phyloP scores from a whole-genome alignment of 35 echinoderm and acorn worm species.

The Stichopus chloronotus region DNA sequence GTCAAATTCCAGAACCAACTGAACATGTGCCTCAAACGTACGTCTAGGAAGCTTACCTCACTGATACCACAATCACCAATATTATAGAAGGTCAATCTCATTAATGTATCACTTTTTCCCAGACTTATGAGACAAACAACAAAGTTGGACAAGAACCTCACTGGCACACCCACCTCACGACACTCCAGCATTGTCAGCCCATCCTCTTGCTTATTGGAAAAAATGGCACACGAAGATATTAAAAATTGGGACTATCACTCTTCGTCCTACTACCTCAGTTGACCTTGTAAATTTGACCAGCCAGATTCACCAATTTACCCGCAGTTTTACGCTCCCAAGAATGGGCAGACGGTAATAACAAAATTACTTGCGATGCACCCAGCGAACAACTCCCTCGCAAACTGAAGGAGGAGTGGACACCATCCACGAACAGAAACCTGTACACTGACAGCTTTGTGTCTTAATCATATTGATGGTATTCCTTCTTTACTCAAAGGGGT shows the following conservation, averaged over 20 bases:
- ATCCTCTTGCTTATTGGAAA: too few relatives aligned
- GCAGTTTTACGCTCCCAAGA: background rate
- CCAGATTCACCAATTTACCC: too few relatives aligned
- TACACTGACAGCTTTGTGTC: background rate
- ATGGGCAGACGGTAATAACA: background rate
- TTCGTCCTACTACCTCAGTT: background rate
- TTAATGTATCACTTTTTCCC: background rate
- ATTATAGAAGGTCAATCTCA: background rate
- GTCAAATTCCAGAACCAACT: background rate
- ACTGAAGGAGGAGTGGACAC: too few relatives aligned
- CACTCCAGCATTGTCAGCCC: background rate
- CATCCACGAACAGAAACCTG: background rate
- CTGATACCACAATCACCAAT: too few relatives aligned
- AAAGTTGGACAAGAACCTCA: background rate
- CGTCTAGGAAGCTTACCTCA: too few relatives aligned
- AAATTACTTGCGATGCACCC: background rate
- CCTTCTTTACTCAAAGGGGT: too few relatives aligned
- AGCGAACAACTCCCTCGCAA: background rate
- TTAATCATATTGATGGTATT: too few relatives aligned
- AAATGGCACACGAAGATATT: too few relatives aligned
- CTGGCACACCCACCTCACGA: background rate
- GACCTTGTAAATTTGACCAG: background rate
- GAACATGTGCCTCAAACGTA: background rate
- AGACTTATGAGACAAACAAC: background rate
- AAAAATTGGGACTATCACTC: background rate